phyloP scores from a whole-genome alignment of 2,888 invertebrate genomes.

The Aspidiotus rigidus region DNA sequence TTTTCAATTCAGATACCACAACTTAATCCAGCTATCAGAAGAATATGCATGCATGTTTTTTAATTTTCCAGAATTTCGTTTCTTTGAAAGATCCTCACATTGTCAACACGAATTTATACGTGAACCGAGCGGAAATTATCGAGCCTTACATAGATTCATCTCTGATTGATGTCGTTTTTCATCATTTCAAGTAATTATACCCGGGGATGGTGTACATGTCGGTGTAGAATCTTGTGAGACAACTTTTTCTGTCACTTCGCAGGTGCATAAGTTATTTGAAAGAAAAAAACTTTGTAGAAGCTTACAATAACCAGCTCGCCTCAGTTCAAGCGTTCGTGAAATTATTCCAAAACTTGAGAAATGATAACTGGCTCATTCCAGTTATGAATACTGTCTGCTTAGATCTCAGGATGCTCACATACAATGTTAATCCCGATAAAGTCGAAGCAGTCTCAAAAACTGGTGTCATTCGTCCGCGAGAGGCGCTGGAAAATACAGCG shows the following conservation, averaged over 20 bases:
- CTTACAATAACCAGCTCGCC: conserved; percentile 67
- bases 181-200: conserved; percentile 54
- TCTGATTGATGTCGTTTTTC: conserved; percentile 62
- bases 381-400: conserved; percentile 82
- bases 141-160: conserved; percentile 61
- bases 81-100: conserved; percentile 65
- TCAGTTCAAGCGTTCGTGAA: conserved; percentile 71
- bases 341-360: conserved; percentile 75
- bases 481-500: conserved; percentile 83
- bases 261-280: conserved; percentile 49
- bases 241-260: conserved; percentile 35
- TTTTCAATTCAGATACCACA: not conserved
- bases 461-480: conserved; percentile 44
- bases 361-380: conserved; percentile 95
- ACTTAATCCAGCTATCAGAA: not conserved
- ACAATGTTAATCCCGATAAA: conserved; percentile 56
- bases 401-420: conserved; percentile 76
- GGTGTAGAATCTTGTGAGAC: conserved; percentile 5
- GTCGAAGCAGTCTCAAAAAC: conserved; percentile 32
- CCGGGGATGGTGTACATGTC: not conserved
- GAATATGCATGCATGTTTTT: not conserved
- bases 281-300: conserved; percentile 48
- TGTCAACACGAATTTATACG: conserved; percentile 56
- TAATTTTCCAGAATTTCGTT: conserved; percentile 45
- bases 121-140: conserved; percentile 63